Evolutionary conservation across 2,113 vertebrate genomes (phyloP), one percentile per base, ranked within the genome.

Genomic region (Pimephales promelas): DNA sequence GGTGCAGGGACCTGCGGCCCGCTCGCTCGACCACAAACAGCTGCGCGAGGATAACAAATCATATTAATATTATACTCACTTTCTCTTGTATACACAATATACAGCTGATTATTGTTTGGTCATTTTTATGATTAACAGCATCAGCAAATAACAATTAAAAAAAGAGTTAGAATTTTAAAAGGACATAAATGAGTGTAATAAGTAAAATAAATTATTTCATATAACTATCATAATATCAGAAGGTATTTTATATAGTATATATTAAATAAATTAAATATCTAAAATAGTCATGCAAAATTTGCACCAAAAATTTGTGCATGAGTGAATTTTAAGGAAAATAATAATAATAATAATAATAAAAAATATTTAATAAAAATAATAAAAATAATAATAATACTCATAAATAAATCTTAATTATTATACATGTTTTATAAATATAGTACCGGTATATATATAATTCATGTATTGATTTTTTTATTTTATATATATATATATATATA

Each of bases 11-110:
- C 85, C 98, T 94, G 34, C 98, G 94, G 16, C 98, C 98, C 0
- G 94, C 94, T 36, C 95, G 93, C 84, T 99, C 98, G 81, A 99
- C 98, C 84, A 99, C 93, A 11, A 98, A 98, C 75, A 99, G 87
- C 97, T 98, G 89, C 49, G 82, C 9, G 34, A 82, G 10, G 57
- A 16, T 34, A 72, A 16, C 36, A 22, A 52, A 34, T 52, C 47
- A 54, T 52, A 47, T 75, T 31, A 22, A 54, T 75, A 52, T 26
- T 66, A 66, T 13, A 11, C 45, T 47, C 47, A 47, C 14, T 47
- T 47, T 49, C 5, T 49, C 13, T 16, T 49, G 47, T 5, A 49
- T 49, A 49, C 47, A 49, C 47, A 49, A 14, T 16, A 49, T 49
- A 49, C 47, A 49, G 10, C 5, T 4, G 16, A 66, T 20, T 36